phyloP scores from a whole-genome alignment of 2,797 vertebrate genomes.

The Lerista edwardsae region DNA sequence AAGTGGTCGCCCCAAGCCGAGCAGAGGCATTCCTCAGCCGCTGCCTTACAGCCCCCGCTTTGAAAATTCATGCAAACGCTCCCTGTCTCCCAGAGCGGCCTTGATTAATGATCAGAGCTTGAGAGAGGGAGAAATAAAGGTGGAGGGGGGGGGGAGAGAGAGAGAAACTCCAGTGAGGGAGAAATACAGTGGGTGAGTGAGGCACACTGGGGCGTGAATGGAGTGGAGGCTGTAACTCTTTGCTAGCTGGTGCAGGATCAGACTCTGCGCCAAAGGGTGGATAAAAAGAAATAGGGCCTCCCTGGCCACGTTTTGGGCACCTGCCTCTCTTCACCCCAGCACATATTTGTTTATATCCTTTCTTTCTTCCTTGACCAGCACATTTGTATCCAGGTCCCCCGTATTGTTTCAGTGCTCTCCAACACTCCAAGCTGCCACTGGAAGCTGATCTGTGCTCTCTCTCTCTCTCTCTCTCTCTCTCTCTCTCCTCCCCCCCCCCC shows the following conservation, averaged over 20 bases:
- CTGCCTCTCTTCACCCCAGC: not conserved
- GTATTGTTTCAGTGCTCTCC: too few relatives aligned
- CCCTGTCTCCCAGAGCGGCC: not conserved
- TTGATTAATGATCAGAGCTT: constrained; percentile 50
- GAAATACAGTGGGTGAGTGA: constrained; percentile 26
- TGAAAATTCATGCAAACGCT: constrained; percentile 2
- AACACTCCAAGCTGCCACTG: too few relatives aligned
- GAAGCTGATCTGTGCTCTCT: too few relatives aligned
- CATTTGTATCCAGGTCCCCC: too few relatives aligned
- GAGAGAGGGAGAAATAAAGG: not conserved
- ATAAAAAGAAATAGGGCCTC: too few relatives aligned
- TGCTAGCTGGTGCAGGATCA: too few relatives aligned
- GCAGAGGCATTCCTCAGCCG: not conserved
- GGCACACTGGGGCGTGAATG: not conserved
- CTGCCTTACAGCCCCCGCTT: not conserved
- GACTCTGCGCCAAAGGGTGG: too few relatives aligned
- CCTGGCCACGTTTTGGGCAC: not conserved
- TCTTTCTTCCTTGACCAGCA: not conserved
- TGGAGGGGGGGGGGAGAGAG: not conserved
- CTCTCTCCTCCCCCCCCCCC: too few relatives aligned
- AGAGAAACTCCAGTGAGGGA: not conserved
- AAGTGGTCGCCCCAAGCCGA: not conserved
- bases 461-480: too few relatives aligned
- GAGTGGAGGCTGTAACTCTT: not conserved
- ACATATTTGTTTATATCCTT: not conserved